phyloP scores from a whole-genome alignment of 2,888 invertebrate species.

The Agrochola circellaris region DNA sequence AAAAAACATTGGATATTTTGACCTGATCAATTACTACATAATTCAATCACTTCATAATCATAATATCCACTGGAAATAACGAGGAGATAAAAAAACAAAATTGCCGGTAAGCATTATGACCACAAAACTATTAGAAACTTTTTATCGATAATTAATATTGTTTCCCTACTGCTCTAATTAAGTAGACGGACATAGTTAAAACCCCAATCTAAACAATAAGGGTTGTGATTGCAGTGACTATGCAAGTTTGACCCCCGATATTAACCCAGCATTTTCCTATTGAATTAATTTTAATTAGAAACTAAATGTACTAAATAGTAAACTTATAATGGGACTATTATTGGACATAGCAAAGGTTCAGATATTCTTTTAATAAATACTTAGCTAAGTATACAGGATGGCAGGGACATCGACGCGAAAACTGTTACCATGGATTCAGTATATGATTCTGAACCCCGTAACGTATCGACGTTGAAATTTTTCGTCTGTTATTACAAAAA shows the following conservation, averaged over 20 bases:
- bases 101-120: conserved; percentile 19
- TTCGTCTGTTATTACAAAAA: no score
- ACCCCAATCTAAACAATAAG: conserved; percentile 62
- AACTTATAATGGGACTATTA: neutral
- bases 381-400: no score
- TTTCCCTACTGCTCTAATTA: conserved; percentile 54
- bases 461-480: no score
- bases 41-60: neutral
- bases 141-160: conserved; percentile 39
- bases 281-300: conserved; percentile 30
- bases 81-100: neutral
- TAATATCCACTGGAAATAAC: neutral
- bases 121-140: conserved; percentile 44
- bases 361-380: neutral
- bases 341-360: neutral
- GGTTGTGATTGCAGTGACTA: conserved; percentile 62
- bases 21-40: neutral
- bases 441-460: no score
- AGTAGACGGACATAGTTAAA: conserved; percentile 56
- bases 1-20: neutral
- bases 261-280: conserved; percentile 37
- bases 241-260: conserved; percentile 61
- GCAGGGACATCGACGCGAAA: no score
- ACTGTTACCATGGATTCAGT: no score
- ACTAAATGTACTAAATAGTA: conserved; percentile 10